Evolutionary conservation across 2,888 invertebrate genomes (phyloP).

Genomic region (Chrysolina americana): DNA sequence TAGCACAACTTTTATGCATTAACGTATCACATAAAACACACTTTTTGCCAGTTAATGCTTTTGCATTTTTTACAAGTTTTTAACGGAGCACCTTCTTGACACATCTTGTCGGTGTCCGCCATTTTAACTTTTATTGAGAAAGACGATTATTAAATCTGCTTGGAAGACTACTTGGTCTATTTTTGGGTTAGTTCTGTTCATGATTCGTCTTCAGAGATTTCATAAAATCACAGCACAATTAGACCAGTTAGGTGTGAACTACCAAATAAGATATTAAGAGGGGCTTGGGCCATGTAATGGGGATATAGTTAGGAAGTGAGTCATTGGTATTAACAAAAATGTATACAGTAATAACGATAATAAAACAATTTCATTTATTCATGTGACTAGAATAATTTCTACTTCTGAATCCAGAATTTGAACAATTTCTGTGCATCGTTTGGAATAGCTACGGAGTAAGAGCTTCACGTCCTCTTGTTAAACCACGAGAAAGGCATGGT

Average conservation of each 20-base stretch:
- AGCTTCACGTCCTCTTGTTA: not conserved
- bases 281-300: no score
- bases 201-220: no score
- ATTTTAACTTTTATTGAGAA: no score
- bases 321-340: no score
- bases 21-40: not conserved
- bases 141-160: no score
- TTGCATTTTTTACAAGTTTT: slow-evolving; percentile 17
- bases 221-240: no score
- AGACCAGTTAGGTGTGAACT: no score
- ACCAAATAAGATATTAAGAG: no score
- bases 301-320: no score
- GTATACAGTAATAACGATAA: no score
- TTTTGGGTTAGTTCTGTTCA: no score
- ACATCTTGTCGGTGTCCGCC: not conserved
- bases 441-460: not conserved
- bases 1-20: not conserved
- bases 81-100: not conserved
- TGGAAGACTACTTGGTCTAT: no score
- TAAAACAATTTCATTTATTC: not conserved
- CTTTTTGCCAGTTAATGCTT: slow-evolving; percentile 20
- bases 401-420: not conserved
- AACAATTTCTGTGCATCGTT: not conserved
- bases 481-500: not conserved
- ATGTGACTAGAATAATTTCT: slow-evolving; percentile 2